Conservation (phyloP, 2,888 invertebrate species). For the Cataglyphis rosenhaueri region DNA sequence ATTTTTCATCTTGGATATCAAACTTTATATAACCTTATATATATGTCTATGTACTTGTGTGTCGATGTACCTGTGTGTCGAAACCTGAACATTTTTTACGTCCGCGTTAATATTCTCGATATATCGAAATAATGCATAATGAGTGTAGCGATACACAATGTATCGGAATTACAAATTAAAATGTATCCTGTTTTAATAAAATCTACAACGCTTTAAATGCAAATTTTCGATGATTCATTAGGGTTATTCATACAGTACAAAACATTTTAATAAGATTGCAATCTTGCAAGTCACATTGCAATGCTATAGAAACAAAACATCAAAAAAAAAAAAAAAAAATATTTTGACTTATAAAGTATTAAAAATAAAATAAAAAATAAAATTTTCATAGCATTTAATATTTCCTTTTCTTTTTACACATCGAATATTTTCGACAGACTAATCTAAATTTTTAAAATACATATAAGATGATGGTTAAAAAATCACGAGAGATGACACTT, state of each 20-base stretch:
- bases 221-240: not conserved
- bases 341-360: constrained; percentile 13
- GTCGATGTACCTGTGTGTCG: not conserved
- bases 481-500: not conserved
- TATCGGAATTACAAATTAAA: constrained; percentile 11
- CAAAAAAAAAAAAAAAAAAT: not conserved
- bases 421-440: not conserved
- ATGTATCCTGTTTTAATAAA: not conserved
- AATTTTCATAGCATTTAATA: not conserved
- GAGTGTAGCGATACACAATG: not conserved
- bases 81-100: not conserved
- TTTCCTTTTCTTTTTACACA: not conserved
- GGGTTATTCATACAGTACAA: not conserved
- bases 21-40: not conserved
- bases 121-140: not conserved
- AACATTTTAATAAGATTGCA: constrained; percentile 7
- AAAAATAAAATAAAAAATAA: not conserved
- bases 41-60: not conserved
- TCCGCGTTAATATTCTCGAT: constrained; percentile 8
- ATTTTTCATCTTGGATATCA: not conserved
- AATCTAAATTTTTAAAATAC: not conserved
- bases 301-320: not conserved
- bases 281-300: constrained; percentile 24
- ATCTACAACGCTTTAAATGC: constrained; percentile 6
- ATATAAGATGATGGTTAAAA: not conserved